Evolutionary conservation across 2,113 vertebrate genomes (phyloP).

Genomic region (Zosterops pallidus): DNA sequence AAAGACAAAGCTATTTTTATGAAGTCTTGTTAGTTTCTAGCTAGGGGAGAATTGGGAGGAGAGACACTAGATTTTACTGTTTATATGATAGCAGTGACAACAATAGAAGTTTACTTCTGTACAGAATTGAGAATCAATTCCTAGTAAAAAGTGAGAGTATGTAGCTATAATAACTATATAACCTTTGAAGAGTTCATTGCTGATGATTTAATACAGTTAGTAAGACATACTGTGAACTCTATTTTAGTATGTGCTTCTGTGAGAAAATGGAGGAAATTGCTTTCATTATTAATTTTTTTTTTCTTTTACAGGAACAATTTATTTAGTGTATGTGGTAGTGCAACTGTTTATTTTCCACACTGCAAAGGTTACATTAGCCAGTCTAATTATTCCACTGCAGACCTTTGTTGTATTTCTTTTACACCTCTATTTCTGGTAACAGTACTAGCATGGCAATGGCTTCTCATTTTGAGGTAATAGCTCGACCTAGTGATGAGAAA

Average conservation of each 20-base stretch:
- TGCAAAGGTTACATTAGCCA: background rate
- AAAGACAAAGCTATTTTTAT: background rate
- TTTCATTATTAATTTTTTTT: background rate
- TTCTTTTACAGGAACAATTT: background rate
- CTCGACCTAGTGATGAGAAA: constrained; percentile 56
- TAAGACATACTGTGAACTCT: background rate
- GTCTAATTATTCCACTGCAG: background rate
- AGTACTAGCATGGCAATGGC: background rate
- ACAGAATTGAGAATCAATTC: background rate
- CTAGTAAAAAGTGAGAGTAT: background rate
- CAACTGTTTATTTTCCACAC: background rate
- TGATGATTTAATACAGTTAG: background rate
- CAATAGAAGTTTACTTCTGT: background rate
- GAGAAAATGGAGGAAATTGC: background rate
- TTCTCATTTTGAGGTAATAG: constrained; percentile 36
- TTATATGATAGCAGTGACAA: background rate
- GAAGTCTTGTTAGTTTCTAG: background rate
- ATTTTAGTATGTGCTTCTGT: background rate
- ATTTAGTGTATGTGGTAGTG: background rate
- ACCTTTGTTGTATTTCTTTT: background rate
- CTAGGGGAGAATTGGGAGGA: background rate
- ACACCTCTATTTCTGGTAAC: background rate
- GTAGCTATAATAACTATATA: background rate
- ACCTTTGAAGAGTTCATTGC: background rate
- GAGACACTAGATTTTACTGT: background rate